These are phyloP conservation scores for Aselliscus stoliczkanus DNA, from an alignment of 2,797 vertebrate species.

Conservation along the genomic window DNA sequence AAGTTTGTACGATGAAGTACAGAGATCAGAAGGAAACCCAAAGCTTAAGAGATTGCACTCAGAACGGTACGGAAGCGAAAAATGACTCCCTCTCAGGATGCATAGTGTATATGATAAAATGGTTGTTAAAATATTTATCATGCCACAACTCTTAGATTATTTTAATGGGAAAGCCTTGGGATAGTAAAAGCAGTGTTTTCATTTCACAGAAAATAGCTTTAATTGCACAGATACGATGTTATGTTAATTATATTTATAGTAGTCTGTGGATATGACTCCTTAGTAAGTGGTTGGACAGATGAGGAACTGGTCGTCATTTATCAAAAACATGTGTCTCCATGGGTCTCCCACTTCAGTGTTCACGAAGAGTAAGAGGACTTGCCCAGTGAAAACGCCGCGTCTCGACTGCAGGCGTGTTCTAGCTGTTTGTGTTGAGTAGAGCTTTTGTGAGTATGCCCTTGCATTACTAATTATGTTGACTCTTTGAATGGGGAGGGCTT, in stretches of 20 bases:
- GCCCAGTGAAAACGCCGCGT: too few relatives aligned
- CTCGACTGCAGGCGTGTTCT: too few relatives aligned
- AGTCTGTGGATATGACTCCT: neutral
- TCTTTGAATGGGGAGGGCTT: rapidly evolving
- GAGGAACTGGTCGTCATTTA: neutral
- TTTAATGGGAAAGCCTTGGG: neutral
- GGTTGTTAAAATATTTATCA: neutral
- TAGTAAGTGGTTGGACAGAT: neutral
- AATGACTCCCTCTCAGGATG: neutral
- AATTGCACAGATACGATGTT: neutral
- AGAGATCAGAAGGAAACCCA: neutral
- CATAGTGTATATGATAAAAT: neutral
- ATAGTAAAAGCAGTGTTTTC: neutral
- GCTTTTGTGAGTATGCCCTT: too few relatives aligned
- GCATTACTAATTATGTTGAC: rapidly evolving
- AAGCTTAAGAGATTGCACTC: neutral
- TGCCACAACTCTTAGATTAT: neutral
- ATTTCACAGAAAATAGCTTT: conserved; percentile 45
- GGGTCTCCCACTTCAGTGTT: too few relatives aligned
- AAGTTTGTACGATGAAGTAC: neutral
- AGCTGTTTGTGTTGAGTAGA: too few relatives aligned
- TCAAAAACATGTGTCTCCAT: too few relatives aligned
- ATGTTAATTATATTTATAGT: neutral
- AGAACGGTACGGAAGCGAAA: neutral
- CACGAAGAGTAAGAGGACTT: too few relatives aligned